These are phyloP conservation scores for Brachypteracias leptosomus DNA, from an alignment of 2,113 vertebrate species.

Conservation along the genomic window DNA sequence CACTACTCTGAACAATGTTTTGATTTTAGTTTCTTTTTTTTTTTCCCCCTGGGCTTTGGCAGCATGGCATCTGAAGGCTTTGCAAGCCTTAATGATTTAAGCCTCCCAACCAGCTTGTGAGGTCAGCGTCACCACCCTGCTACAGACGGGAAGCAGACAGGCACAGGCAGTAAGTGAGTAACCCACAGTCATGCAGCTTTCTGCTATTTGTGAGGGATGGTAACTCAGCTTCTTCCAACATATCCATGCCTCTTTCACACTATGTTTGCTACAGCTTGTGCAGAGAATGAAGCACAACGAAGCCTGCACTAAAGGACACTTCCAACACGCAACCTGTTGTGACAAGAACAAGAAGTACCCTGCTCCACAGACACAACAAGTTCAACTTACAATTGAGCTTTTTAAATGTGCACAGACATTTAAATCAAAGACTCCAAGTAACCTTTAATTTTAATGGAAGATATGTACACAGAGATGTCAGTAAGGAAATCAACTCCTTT, in stretches of 20 bases:
- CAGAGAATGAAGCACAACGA: not conserved
- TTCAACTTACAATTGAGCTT: not conserved
- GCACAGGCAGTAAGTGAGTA: not conserved
- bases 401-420: not conserved
- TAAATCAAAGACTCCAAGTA: not conserved
- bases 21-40: not conserved
- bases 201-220: not conserved
- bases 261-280: not conserved
- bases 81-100: not conserved
- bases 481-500: not conserved
- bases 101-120: not conserved
- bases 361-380: not conserved
- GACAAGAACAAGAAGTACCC: not conserved
- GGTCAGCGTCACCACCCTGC: not conserved
- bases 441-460: not conserved
- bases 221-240: not conserved
- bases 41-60: not conserved
- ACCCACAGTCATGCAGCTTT: not conserved
- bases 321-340: not conserved
- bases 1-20: slow-evolving; percentile 4
- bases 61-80: not conserved
- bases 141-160: not conserved
- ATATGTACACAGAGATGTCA: not conserved
- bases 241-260: not conserved
- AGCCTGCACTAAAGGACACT: not conserved